Percentiles rank a stretch among this genome's conserved stretches.
These are phyloP conservation scores for Neosilurus mollespiculum DNA, from an alignment of 2,797 vertebrate genomes.

Conservation along the genomic window DNA sequence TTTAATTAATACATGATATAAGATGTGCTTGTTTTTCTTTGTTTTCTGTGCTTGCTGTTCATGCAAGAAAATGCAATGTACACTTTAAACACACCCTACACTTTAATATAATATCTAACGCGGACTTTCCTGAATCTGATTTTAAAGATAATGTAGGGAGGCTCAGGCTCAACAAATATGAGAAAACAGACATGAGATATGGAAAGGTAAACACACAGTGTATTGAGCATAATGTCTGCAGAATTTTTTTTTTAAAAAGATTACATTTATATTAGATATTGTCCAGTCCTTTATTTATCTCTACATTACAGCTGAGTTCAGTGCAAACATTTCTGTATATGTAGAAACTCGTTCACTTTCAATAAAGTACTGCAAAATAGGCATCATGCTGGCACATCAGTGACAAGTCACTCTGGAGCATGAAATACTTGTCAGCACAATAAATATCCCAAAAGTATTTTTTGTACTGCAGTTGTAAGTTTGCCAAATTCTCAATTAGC, in stretches of 20 bases:
- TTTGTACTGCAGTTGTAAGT: not conserved
- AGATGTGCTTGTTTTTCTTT: not conserved
- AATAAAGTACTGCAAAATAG: conserved; percentile 7
- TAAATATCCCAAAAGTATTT: not conserved
- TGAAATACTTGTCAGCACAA: not conserved
- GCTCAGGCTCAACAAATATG: not conserved
- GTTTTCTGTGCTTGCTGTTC: not conserved
- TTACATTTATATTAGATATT: not conserved
- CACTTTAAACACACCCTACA: too few species aligned
- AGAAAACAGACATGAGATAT: not conserved
- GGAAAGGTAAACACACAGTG: not conserved
- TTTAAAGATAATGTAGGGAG: not conserved
- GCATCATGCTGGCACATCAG: not conserved
- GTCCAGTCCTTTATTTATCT: not conserved
- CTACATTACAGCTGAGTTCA: not conserved
- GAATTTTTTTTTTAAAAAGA: too few species aligned
- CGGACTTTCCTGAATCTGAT: not conserved
- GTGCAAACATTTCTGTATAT: not conserved
- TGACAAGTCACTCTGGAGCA: not conserved
- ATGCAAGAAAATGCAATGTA: not conserved
- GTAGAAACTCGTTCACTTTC: not conserved
- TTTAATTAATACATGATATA: not conserved
- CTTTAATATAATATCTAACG: not conserved
- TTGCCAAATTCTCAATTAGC: not conserved
- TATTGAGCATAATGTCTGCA: not conserved